Conservation (phyloP, 2,888 invertebrate species). For the Caenorhabditis sp. region DNA sequence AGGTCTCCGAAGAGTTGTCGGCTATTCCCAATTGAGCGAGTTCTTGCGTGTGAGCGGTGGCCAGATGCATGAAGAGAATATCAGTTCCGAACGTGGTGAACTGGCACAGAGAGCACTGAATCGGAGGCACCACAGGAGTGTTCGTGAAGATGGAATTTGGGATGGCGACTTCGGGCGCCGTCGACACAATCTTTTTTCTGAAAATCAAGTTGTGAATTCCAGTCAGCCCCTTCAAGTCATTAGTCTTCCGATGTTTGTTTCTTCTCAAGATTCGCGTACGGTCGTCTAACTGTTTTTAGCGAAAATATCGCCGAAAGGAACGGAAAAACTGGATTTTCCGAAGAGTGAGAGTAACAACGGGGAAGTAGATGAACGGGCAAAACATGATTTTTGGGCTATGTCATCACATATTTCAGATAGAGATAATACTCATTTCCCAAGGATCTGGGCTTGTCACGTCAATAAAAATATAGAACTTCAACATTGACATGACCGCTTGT, state of each 20-base stretch:
- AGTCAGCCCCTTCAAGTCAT: too few relatives aligned
- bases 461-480: too few relatives aligned
- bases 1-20: constrained; percentile 25
- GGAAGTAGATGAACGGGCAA: not conserved
- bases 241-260: not conserved
- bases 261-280: not conserved
- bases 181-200: not conserved
- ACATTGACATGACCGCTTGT: too few relatives aligned
- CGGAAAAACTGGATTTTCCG: constrained; percentile 15
- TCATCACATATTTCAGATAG: not conserved
- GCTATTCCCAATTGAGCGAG: constrained; percentile 19
- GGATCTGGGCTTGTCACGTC: too few relatives aligned
- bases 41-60: constrained; percentile 48
- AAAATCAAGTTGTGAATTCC: too few relatives aligned
- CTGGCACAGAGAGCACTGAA: constrained; percentile 53
- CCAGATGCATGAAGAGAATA: constrained; percentile 52
- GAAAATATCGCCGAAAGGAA: constrained; percentile 10
- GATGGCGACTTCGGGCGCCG: constrained; percentile 4
- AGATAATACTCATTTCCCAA: too few relatives aligned
- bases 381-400: constrained; percentile 14
- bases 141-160: not conserved
- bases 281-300: constrained; percentile 5
- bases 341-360: not conserved
- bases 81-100: constrained; percentile 52
- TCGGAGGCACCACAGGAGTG: constrained; percentile 8